Conservation (phyloP, 2,113 vertebrate species). For the Hippocampus mohnikei region DNA sequence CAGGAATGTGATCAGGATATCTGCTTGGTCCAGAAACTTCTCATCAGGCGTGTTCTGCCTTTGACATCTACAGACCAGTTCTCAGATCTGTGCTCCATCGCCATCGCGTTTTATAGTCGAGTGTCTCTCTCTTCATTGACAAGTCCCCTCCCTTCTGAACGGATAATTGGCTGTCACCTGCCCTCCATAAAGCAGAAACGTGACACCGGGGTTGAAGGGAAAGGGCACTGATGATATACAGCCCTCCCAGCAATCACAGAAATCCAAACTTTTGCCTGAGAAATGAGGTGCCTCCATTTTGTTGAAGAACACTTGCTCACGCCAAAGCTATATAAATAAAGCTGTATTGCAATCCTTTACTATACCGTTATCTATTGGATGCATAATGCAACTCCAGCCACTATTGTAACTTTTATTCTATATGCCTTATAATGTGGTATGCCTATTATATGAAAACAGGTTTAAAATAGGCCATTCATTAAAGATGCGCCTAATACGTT, state of each 20-base stretch:
- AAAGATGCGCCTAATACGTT: too few relatives aligned
- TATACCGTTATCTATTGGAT: too few relatives aligned
- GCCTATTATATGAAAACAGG: too few relatives aligned
- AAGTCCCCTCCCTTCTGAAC: conserved; percentile 43
- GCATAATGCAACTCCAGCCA: too few relatives aligned
- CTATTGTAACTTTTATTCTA: too few relatives aligned
- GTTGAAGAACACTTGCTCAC: conserved; percentile 50
- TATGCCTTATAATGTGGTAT: too few relatives aligned
- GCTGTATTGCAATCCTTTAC: too few relatives aligned
- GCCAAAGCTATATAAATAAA: conserved; percentile 8
- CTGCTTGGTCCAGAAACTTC: conserved; percentile 7
- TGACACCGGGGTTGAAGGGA: conserved; percentile 45
- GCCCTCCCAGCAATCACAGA: conserved; percentile 25
- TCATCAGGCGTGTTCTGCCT: too few relatives aligned
- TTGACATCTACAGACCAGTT: conserved; percentile 29
- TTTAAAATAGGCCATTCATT: too few relatives aligned
- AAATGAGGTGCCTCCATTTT: conserved; percentile 34
- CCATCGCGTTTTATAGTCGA: conserved; percentile 15
- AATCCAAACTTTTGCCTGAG: conserved; percentile 44
- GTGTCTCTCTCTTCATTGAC: conserved; percentile 19
- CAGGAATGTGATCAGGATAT: background rate
- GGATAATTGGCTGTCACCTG: conserved; percentile 64
- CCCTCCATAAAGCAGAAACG: conserved; percentile 47
- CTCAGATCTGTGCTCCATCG: conserved; percentile 18
- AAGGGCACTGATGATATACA: conserved; percentile 49